These are phyloP conservation scores for Pristionchus exspectatus DNA, from an alignment of 2,888 invertebrate species.

Conservation along the genomic window DNA sequence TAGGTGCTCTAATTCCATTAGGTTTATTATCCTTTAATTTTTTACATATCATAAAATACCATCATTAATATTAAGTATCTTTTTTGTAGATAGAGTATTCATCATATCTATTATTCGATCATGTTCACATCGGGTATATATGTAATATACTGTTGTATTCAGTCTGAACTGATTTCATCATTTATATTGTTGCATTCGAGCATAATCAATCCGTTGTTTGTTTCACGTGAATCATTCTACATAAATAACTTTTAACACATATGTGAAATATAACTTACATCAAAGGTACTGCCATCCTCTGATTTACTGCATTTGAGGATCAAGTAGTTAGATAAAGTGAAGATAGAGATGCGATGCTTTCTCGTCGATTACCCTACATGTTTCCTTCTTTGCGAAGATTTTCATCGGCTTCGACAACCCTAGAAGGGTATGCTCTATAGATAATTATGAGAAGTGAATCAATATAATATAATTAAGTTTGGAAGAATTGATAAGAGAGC, in stretches of 20 bases:
- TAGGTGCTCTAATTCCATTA: neutral
- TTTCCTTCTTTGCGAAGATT: neutral
- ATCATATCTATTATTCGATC: neutral
- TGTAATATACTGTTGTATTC: neutral
- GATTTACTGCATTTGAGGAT: neutral
- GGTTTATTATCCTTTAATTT: neutral
- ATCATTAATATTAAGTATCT: neutral
- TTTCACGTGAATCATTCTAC: neutral
- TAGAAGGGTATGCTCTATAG: conserved; percentile 7
- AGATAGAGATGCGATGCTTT: conserved; percentile 18
- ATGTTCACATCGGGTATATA: neutral
- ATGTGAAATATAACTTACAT: neutral
- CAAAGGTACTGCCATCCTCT: neutral
- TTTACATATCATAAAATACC: neutral
- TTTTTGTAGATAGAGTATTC: neutral
- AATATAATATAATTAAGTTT: neutral
- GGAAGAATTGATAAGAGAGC: conserved; percentile 25
- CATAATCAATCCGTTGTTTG: neutral
- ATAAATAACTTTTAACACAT: neutral
- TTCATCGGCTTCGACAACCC: neutral
- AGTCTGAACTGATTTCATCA: neutral
- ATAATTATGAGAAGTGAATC: neutral
- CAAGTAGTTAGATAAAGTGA: neutral
- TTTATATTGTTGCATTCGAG: neutral
- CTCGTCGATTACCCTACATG: neutral